Percentiles rank a stretch among this genome's conserved stretches.
Evolutionary conservation across 2,797 vertebrate genomes (phyloP).

Genomic region (Hydrocynus forskahlii): DNA sequence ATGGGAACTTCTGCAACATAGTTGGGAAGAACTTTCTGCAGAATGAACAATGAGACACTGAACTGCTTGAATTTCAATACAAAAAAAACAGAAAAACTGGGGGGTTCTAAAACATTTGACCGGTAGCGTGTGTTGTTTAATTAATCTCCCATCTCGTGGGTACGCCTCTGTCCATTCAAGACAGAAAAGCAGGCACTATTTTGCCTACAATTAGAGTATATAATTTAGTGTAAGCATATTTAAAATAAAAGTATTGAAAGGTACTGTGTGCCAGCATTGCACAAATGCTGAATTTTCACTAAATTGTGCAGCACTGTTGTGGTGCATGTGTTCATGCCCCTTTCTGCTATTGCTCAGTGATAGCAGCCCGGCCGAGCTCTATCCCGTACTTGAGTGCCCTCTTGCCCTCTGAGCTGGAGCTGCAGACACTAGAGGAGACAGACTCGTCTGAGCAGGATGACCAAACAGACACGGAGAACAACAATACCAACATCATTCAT

Average conservation of each 20-base stretch:
- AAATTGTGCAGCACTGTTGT: neutral
- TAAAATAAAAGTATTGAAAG: neutral
- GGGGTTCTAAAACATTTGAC: too few relatives aligned
- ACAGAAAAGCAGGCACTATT: too few relatives aligned
- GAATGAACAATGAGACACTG: too few relatives aligned
- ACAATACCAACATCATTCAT: slow-evolving; percentile 79
- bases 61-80: too few relatives aligned
- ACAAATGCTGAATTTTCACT: neutral
- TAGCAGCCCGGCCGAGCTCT: slow-evolving; percentile 87
- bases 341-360: slow-evolving; percentile 78
- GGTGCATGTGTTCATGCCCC: neutral
- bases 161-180: too few relatives aligned
- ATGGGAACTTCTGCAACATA: too few relatives aligned
- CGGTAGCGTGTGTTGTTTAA: too few relatives aligned
- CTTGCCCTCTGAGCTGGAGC: slow-evolving; percentile 94
- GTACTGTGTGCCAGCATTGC: neutral
- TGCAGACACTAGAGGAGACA: slow-evolving; percentile 95
- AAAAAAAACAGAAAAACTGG: too few relatives aligned
- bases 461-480: slow-evolving; percentile 93
- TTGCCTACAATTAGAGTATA: too few relatives aligned
- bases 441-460: slow-evolving; percentile 98
- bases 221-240: too few relatives aligned
- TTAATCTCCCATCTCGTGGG: too few relatives aligned
- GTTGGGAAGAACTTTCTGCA: too few relatives aligned
- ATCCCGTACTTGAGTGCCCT: slow-evolving; percentile 95